These are phyloP conservation scores for Aphaenogaster ashmeadi DNA, from an alignment of 1,140 invertebrate genomes.

Conservation along the genomic window DNA sequence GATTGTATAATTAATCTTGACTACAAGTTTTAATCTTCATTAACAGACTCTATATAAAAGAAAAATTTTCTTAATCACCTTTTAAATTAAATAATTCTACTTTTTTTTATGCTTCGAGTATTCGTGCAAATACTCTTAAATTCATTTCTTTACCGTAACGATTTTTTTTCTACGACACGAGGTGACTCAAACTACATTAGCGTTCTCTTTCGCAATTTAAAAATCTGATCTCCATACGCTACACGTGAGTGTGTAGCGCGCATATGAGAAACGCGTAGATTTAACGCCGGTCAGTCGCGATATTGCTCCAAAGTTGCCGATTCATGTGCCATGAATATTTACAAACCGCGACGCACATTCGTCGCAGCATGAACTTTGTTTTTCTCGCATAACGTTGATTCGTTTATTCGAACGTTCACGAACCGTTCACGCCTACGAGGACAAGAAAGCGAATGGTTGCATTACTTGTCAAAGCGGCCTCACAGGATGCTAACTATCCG, in stretches of 20 bases:
- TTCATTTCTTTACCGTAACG: background rate
- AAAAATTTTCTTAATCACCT: background rate
- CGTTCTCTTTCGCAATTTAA: background rate
- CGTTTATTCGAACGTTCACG: slow-evolving; percentile 42
- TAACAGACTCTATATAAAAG: background rate
- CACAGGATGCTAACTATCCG: background rate
- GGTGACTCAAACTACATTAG: background rate
- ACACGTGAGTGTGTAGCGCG: background rate
- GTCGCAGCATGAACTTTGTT: slow-evolving; percentile 2
- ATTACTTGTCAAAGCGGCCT: background rate
- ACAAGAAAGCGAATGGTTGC: slow-evolving; percentile 18
- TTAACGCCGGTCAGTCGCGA: background rate
- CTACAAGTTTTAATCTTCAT: background rate
- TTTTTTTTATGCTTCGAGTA: background rate
- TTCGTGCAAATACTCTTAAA: background rate
- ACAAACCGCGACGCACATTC: slow-evolving; percentile 15
- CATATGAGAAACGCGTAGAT: slow-evolving; percentile 1
- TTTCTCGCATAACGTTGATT: slow-evolving; percentile 31
- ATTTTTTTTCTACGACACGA: background rate
- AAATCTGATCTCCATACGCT: slow-evolving; percentile 9
- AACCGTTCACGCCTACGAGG: background rate
- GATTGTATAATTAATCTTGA: background rate
- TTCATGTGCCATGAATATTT: slow-evolving; percentile 76
- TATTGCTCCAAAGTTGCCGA: slow-evolving; percentile 61
- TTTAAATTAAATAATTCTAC: background rate